Evolutionary conservation across 2,888 invertebrate species (phyloP), one percentile per base, ranked within the genome.

Genomic region (Frankliniella intonsa): DNA sequence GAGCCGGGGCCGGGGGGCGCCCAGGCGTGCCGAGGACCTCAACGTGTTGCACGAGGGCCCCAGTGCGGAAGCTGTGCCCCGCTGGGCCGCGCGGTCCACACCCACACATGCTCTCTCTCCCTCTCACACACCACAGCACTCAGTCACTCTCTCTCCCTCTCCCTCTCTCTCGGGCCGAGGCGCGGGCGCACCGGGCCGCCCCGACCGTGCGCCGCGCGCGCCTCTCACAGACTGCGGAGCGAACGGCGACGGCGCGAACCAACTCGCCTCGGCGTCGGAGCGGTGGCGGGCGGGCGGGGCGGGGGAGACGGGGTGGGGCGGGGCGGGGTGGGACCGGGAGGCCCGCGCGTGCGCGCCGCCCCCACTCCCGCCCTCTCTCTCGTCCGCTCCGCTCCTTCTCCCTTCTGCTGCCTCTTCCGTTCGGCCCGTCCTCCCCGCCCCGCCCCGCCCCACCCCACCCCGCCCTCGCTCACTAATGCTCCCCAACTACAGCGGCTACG

Each of bases 391-490:
- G 62, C 62, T 62, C 69, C 69, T 25, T 25, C 25, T 22, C 62
- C n/a, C 62, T 62, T 62, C 62, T 62, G 17, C 62, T 62, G 62
- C 62, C 62, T 76, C 69, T 76, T 76, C 69, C 69, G 69, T 76
- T 76, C 69, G 69, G 22, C 22, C 22, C 69, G 22, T 25, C 69
- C 69, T 25, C 22, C 22, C 69, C n/a, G 10, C 25, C 69, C 25
- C 9, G 11, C 69, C 69, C 69, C 25, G 12, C n/a, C 62, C 69
- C 8, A 12, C 69, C 69, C 25, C 14, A 12, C 25, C 69, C 69
- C 69, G 12, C 25, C 25, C 22, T 76, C 69, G 12, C 69, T 25
- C 69, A 76, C 69, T 76, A 25, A 10, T 25, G 69, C 69, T 76
- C 69, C 69, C 69, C 69, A 25, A 25, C 69, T 76, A 76, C 69